A percentile compares a stretch with the other conserved stretches of the same genome.
Evolutionary conservation across 1,140 invertebrate genomes (phyloP).

Genomic region (Camponotus floridanus): DNA sequence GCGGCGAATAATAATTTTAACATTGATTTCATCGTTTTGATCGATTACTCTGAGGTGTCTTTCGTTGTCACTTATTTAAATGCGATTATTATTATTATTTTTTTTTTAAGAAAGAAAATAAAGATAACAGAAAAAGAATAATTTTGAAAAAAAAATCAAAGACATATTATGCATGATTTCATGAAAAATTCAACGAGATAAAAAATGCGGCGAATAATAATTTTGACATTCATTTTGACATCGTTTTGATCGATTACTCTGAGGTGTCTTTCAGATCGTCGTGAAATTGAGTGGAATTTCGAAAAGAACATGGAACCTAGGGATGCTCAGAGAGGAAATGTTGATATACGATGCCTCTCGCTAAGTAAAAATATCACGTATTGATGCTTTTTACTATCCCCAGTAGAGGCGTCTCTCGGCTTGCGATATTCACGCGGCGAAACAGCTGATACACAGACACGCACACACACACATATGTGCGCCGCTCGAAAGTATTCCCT

Average conservation of each 20-base stretch:
- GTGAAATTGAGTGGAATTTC: constrained; percentile 3
- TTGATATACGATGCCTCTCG: not conserved
- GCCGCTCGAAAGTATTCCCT: not conserved
- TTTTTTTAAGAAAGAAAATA: not conserved
- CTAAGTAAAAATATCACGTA: constrained; percentile 17
- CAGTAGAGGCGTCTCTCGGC: not conserved
- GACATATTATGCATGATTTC: not conserved
- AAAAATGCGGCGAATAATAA: not conserved
- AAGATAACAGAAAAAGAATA: not conserved
- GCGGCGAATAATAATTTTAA: not conserved
- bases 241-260: too few relatives aligned
- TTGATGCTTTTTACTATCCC: constrained; percentile 21
- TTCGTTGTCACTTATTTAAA: not conserved
- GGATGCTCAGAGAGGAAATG: constrained; percentile 8
- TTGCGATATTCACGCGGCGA: not conserved
- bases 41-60: too few relatives aligned
- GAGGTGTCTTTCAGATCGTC: not conserved
- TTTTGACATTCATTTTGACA: constrained; percentile 11
- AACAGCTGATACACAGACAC: constrained; percentile 26
- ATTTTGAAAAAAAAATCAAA: not conserved
- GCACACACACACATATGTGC: too few relatives aligned
- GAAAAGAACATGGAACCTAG: constrained; percentile 6
- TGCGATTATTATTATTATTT: too few relatives aligned
- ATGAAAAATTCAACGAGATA: not conserved
- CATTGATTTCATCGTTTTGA: not conserved